A percentile compares a stretch with the other conserved stretches of the same genome.
These are phyloP conservation scores for Helobdella robusta DNA, from an alignment of 2,888 invertebrate species.

Conservation along the genomic window DNA sequence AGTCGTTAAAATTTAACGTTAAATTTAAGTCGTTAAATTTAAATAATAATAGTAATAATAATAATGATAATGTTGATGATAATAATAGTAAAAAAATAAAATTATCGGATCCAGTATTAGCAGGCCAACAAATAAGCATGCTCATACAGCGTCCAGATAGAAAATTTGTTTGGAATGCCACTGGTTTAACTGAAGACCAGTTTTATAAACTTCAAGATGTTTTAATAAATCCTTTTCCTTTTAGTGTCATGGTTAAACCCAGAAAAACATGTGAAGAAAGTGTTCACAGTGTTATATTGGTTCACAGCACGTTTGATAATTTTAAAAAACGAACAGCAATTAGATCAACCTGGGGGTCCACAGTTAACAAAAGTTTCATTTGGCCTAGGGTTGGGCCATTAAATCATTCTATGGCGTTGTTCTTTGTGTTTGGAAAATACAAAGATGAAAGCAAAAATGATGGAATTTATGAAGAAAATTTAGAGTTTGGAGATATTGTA, in stretches of 20 bases:
- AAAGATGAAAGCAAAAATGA: constrained; percentile 25
- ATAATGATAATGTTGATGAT: no score
- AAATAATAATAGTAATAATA: no score
- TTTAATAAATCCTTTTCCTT: constrained; percentile 25
- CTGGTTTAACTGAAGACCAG: no score
- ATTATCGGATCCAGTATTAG: no score
- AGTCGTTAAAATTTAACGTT: no score
- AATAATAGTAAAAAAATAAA: no score
- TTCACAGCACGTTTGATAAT: constrained; percentile 57
- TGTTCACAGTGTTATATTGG: constrained; percentile 32
- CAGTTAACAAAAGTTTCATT: not conserved
- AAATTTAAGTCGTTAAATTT: no score
- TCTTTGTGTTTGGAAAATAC: constrained; percentile 33
- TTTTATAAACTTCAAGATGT: no score
- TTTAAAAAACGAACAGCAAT: constrained; percentile 42
- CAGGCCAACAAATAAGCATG: no score
- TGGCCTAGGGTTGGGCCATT: constrained; percentile 29
- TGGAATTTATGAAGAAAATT: constrained; percentile 25
- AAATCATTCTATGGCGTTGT: constrained; percentile 25
- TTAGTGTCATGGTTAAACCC: constrained; percentile 24
- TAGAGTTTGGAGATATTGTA: constrained; percentile 30
- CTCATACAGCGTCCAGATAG: no score
- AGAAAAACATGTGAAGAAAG: constrained; percentile 20
- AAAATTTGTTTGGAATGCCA: no score
- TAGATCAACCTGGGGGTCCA: constrained; percentile 41